Conservation (phyloP, 2,797 vertebrate species). For the Podargus strigoides region DNA sequence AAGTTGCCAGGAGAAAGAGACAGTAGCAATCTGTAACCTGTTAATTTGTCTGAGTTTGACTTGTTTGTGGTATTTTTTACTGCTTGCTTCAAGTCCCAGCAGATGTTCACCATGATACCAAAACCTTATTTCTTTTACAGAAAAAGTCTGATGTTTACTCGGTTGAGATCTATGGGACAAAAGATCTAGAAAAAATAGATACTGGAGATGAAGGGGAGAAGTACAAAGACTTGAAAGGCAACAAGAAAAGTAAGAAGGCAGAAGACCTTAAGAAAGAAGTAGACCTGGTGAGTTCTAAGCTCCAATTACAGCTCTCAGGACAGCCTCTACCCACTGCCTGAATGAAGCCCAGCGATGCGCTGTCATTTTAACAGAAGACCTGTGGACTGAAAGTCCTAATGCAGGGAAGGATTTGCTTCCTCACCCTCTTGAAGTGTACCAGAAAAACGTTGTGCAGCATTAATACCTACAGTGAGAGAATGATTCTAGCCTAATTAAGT, state of each 20-base stretch:
- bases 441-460: neutral
- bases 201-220: slow-evolving; percentile 32
- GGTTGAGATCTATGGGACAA: slow-evolving; percentile 67
- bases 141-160: slow-evolving; percentile 71
- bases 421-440: neutral
- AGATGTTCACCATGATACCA: neutral
- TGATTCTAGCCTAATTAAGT: neutral
- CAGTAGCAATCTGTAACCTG: neutral
- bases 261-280: slow-evolving; percentile 69
- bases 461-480: neutral
- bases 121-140: slow-evolving; percentile 43
- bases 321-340: neutral
- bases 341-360: neutral
- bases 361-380: neutral
- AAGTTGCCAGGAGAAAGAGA: neutral
- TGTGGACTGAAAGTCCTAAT: neutral
- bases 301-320: neutral
- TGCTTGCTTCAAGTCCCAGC: neutral
- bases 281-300: slow-evolving; percentile 73
- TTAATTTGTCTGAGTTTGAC: neutral
- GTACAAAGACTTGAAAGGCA: slow-evolving; percentile 48
- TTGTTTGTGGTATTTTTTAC: neutral
- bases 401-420: neutral
- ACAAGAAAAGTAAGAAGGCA: slow-evolving; percentile 54
- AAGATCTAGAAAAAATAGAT: slow-evolving; percentile 41